Evolutionary conservation across 2,888 invertebrate species (phyloP), one percentile per base, ranked within the genome.

Genomic region (Alloplasta piceator): DNA sequence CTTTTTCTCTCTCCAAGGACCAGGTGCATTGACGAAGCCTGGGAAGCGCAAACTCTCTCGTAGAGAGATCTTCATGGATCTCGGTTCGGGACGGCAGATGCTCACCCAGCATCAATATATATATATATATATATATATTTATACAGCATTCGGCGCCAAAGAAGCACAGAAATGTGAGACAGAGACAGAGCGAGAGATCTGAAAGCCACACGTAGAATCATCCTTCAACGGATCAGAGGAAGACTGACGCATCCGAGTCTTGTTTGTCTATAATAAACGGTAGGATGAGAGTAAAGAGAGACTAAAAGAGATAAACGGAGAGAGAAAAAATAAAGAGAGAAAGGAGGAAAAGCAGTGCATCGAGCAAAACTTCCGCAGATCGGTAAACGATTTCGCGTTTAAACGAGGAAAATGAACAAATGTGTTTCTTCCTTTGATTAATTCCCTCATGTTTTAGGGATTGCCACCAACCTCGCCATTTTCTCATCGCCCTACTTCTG

Each of bases 11-110:
- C 66, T 56, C 75, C 85, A 86, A 85, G 78, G 87, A 89, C 92
- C 91, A 92, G 92, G 92, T 92, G 92, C 90, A 91, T 91, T 88
- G 56, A 9, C 83, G 84, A 90, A 90, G 91, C 92, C 91, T 92
- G 92, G 92, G 92, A 92, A 86, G 84, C 85, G 82, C 84, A 85
- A 85, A 85, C 85, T 85, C 82, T 68, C 75, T 75, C 67, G 67
- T 60, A 68, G 70, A 74, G 79, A 76, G 77, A 80, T 78, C 82
- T 82, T 79, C 55, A 80, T 68, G 79, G 73, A 75, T 78, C 81
- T 71, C 66, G 58, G 48, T 55, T 26, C 72, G 68, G 58, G 70
- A 63, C 71, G 83, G 85, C 85, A 85, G 85, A 85, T 85, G 85
- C 81, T 85, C 72, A 61, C 64, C 55, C 67, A 60, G 64, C 71